Evolutionary conservation across 2,797 vertebrate species (phyloP), one percentile per base, ranked within the genome.

Genomic region (Pelochelys cantorii): DNA sequence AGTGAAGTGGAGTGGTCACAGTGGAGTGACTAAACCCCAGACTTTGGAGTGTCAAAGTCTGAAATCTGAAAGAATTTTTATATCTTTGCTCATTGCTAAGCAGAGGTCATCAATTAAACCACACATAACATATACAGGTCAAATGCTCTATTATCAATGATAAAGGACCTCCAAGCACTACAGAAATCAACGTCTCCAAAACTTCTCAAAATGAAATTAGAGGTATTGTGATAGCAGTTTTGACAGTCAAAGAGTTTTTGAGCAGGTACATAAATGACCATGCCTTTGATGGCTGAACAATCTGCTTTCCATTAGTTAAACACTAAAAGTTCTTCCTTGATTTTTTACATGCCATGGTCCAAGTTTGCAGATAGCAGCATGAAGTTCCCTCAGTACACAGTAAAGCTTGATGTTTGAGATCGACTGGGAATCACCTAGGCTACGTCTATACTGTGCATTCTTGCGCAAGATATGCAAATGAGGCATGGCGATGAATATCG

Each of bases 291-390:
- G 85, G 42, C 81, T 91, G 89, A 90, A 87, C 71, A 62, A 90
- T 56, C 83, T 87, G 56, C 81, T 93, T 88, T 90, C 15, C 89
- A 93, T 23, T 79, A 71, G 92, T 79, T 79, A 96, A 62, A 86
- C 86, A 88, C 13, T 31, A 15, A 62, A 7, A 27, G 37, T 95
- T 53, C 52, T 85, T 96, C 79, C 78, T 83, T 94, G 65, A 65
- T 84, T 60, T 92, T 91, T 34, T 71, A 91, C 87, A 79, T 93
- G 84, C 91, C 83, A 85, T 94, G 65, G 88, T 86, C 86, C 89
- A 81, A 57, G 53, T 15, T 7, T 57, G 42, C 71, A 84, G 86
- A 79, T 81, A 59, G 31, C 81, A 34, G 56, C 37, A 57, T 79
- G 71, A 37, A 22, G 17, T 37, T 71, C 68, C 68, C 68, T 13